A percentile compares a stretch with the other conserved stretches of the same genome.
Conservation (phyloP, 2,113 vertebrate genomes). For the Benitochromis conjunctus region DNA sequence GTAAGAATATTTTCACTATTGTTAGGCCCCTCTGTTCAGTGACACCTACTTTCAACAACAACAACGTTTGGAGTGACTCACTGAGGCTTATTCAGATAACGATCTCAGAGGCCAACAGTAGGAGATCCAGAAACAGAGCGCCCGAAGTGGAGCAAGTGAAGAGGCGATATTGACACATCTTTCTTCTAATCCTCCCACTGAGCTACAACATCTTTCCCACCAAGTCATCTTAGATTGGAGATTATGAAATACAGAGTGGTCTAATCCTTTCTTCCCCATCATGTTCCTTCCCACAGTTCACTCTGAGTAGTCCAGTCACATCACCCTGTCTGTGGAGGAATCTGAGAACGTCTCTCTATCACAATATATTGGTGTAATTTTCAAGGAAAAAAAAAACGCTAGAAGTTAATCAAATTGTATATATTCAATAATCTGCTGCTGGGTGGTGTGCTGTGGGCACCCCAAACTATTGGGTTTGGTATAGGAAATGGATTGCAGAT, state of each 20-base stretch:
- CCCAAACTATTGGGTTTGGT: neutral
- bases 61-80: neutral
- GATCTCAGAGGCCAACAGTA: neutral
- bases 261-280: conserved; percentile 10
- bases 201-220: conserved; percentile 19
- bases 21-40: neutral
- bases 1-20: neutral
- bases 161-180: neutral
- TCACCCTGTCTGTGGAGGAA: neutral
- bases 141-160: neutral
- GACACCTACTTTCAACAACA: neutral
- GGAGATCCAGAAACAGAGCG: neutral
- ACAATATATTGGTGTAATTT: neutral
- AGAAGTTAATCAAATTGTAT: neutral
- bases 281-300: neutral
- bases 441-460: neutral
- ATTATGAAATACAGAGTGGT: conserved; percentile 17
- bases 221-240: conserved; percentile 20
- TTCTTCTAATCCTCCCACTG: conserved; percentile 32
- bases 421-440: neutral
- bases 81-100: neutral
- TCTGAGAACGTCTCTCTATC: neutral
- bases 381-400: neutral
- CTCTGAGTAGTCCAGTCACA: neutral
- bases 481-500: neutral